Base-by-base conservation (phyloP, 2,888 invertebrate species). In the Aplocera efformata region DNA sequence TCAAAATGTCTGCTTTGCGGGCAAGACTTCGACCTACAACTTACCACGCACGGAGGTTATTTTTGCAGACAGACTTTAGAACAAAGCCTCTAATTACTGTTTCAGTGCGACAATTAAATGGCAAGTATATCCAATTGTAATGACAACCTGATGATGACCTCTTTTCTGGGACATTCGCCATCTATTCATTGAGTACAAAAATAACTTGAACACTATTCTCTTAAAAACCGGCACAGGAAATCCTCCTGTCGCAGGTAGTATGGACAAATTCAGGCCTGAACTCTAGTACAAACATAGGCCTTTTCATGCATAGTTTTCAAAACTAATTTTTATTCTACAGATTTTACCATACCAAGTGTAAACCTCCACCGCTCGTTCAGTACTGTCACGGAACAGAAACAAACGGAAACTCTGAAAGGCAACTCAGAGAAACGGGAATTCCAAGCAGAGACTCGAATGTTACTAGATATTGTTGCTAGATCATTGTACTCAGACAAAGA, bases 401-500 rank as follows among this genome's bases (percentile, higher is more conserved):
- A 56, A 21, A 54, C 50, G 11, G 90, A 90, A 77, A 83, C 71
- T 65, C 68, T 83, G 44, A 89, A 86, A 72, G 90, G 90, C 68
- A 86, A 79, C 78, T 90, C 92, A 9, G 92, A 92, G 60, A 94
- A 93, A 68, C 94, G 94, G 81, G 97, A 98, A 73, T 99, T 99
- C 74, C 97, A 98, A 79, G 98, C 99, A 0, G 99, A 99, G 88
- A 99, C 98, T 0, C 90, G 94, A 48, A 98, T 98, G 94, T 78
- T 99, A 25, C 82, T 99, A 32, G 98, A 99, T 74, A 99, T 99
- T 78, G 99, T 99, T 0, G 99, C 99, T 0, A 94, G 96, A 68
- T 98, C 98, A 0, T 85, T 99, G 23, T 99, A 99, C 80, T 98
- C 98, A 0, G 98, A 99, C 62, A 98, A 98, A 81, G 98, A 99